Evolutionary conservation across 2,113 vertebrate genomes (phyloP), one percentile per base, ranked within the genome.

Genomic region (Benitochromis conjunctus): DNA sequence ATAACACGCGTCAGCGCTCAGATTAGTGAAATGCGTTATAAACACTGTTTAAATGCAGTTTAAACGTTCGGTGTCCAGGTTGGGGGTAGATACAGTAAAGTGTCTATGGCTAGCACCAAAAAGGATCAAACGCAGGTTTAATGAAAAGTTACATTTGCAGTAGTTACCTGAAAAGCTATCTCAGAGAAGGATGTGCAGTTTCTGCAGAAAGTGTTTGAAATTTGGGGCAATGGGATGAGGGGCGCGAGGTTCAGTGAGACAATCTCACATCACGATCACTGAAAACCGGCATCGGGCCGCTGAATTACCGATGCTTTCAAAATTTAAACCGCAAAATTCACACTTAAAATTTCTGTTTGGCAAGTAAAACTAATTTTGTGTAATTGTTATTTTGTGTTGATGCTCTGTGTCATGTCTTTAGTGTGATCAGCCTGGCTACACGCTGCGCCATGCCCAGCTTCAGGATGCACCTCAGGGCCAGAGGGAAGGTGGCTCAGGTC

Each of bases 361-460:
- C 7, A 6, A 36, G 7, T 36, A 36, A 36, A 36, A 29, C 3
- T 18, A 16, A 2, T 64, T 64, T 36, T 60, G 57, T 48, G 14
- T 26, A 24, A 1, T 16, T 69, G 64, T 43, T 24, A 26, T 16
- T 43, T 24, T 48, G 41, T 2, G 66, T 48, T 19, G 69, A 74
- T 74, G 24, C 29, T 16, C 29, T 79, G 29, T 56, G 36, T 31
- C 29, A 36, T 43, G 5, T 48, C 54, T 84, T 4, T 90, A 99
- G 99, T 97, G 97, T 99, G 94, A 99, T 99, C 94, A 99, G 99
- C 96, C 94, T 99, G 97, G 98, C 99, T 48, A 97, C 98, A 3
- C 98, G 99, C 91, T 99, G 98, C 56, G 98, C 99, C 95, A 99
- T 99, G 98, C 98, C 98, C 89, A 97, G 98, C 96, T 99, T 99